These are phyloP conservation scores for Lates calcarifer DNA, from an alignment of 2,113 vertebrate species.

Conservation along the genomic window DNA sequence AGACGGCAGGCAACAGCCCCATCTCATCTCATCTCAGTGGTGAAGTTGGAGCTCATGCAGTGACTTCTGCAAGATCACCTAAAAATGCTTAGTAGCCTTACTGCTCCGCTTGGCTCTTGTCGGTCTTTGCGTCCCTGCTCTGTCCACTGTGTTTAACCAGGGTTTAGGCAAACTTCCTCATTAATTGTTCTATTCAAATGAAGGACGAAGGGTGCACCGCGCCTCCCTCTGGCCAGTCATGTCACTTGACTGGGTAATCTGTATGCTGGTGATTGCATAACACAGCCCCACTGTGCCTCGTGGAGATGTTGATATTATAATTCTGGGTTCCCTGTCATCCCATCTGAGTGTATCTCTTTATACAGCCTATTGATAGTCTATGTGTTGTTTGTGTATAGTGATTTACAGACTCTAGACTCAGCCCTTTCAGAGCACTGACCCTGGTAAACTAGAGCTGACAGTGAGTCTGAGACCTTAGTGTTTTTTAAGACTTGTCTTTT, in stretches of 20 bases:
- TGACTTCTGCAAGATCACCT: neutral
- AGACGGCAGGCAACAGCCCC: neutral
- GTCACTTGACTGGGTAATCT: slow-evolving; percentile 49
- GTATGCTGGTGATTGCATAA: slow-evolving; percentile 66
- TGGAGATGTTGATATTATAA: slow-evolving; percentile 54
- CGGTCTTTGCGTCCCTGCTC: slow-evolving; percentile 10
- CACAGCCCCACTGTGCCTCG: slow-evolving; percentile 24
- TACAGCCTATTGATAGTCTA: neutral
- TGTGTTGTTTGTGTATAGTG: neutral
- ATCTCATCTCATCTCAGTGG: neutral
- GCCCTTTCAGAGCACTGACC: neutral
- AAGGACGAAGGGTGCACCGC: slow-evolving; percentile 51
- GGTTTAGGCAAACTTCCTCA: slow-evolving; percentile 51
- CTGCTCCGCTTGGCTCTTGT: neutral
- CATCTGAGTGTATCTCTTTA: slow-evolving; percentile 10
- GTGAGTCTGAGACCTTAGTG: neutral
- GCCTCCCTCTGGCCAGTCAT: slow-evolving; percentile 74
- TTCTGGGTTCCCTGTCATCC: neutral
- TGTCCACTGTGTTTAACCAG: slow-evolving; percentile 20
- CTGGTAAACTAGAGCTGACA: neutral
- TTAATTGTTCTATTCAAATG: slow-evolving; percentile 66
- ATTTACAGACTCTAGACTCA: neutral
- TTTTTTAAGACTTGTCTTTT: slow-evolving; percentile 12
- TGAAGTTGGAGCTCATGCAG: slow-evolving; percentile 44
- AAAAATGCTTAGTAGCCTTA: neutral